Evolutionary conservation across 2,797 vertebrate species (phyloP), one percentile per base, ranked within the genome.

Genomic region (Petrocephalus sullivani): DNA sequence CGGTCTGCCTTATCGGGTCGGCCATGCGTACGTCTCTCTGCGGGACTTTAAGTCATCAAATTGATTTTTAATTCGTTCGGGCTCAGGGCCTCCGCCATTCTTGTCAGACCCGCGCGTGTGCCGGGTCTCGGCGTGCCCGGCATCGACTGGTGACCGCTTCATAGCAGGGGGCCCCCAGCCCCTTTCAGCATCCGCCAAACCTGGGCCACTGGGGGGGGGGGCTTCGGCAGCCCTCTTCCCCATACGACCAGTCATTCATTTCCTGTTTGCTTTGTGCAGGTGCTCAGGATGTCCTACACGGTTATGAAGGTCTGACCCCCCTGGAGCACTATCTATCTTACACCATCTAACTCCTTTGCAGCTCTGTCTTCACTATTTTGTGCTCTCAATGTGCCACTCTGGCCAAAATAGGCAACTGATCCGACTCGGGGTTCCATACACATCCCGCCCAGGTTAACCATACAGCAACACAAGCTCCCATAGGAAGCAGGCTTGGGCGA

Each of bases 31-130:
- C 46, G 67, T 75, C 58, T 37, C 92, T 90, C 87, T 85, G 87
- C 87, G 61, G 91, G 91, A 90, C 93, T 93, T 90, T 90, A 88
- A 92, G 92, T 90, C 90, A 88, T 93, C 92, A 93, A 93, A 94
- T 94, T 93, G 93, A 94, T 92, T 93, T 94, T 93, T 93, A 94
- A 95, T 93, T 93, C 92, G 91, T 90, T 91, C 88, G 90, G 61
- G 41, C 84, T 86, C 23, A 54, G 4, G 23, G 51, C n/a, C 61
- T 75, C 19, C n/a, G 83, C 10, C 0, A 19, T 53, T 14, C 9
- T 14, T 28, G 23, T 37, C 49, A 46, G 60, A 23, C 23, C 6
- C 3, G 23, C 19, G 82, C 10, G 19, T 81, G 9, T 2, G 8
- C 19, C n/a, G 75, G n/a, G 71, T n/a, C 71, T 78, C 37, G 41